Evolutionary conservation across 2,797 vertebrate genomes (phyloP), one percentile per base, ranked within the genome.

Genomic region (Leptodactylus fallax): DNA sequence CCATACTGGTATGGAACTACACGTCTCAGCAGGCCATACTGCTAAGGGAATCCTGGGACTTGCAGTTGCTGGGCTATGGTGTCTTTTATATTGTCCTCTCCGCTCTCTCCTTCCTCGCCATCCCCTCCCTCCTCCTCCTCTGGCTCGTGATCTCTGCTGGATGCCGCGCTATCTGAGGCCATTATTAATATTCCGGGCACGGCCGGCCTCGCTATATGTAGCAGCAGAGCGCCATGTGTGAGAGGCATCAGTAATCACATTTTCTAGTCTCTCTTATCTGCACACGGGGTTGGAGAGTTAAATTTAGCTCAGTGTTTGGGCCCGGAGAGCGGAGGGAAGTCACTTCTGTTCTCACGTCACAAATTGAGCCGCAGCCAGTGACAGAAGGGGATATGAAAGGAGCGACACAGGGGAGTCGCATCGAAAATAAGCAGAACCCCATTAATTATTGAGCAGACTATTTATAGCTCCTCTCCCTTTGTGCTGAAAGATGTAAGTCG

Each of bases 121-220:
- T 74, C 21, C 6, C 16, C 74, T 11, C 78, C 67, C 67, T 83
- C 23, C 45, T 6, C 23, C 60, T 82, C 77, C 36, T 81, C 77
- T 76, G 56, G 58, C 79, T 65, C 58, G 82, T 87, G 79, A 65
- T 72, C 74, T 65, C 65, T 81, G 87, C 91, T 87, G 77, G 90
- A 89, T 21, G 61, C 14, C 61, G 72, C 71, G 49, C 78, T 88
- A 61, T 87, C 90, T 88, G 49, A 91, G 83, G 27, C 77, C 85
- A 3, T 90, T 55, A 67, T 89, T 92, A 86, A 90, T 90, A 89
- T 92, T 91, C 87, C 81, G 49, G 13, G 83, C 81, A 88, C 21
- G 86, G 45, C 65, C 84, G 90, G 0, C 79, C 79, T 90, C 49
- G 86, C 21, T 85, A 0, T 87, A 10, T 72, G n/a, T 60, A 89